Evolutionary conservation across 2,797 vertebrate species (phyloP).

Genomic region (Smutsia temminckii): DNA sequence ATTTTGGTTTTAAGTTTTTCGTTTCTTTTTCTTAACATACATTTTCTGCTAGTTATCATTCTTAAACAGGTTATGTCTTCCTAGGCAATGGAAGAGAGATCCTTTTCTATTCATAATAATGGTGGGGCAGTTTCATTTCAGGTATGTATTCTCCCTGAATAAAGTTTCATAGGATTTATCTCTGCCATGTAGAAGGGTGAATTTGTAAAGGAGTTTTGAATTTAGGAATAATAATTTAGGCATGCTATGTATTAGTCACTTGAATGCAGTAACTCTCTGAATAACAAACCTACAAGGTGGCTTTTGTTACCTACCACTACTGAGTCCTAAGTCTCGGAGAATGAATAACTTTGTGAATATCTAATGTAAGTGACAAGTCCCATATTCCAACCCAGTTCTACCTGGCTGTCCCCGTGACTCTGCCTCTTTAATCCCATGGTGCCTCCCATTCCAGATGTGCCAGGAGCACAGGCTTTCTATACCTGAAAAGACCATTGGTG

Average conservation of each 20-base stretch:
- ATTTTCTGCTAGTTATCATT: neutral
- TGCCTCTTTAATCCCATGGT: neutral
- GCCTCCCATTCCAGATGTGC: neutral
- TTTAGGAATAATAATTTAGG: neutral
- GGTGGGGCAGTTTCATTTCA: slow-evolving; percentile 82
- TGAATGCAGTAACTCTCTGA: neutral
- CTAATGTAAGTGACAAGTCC: neutral
- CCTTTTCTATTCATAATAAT: slow-evolving; percentile 75
- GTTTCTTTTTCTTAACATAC: neutral
- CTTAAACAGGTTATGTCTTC: slow-evolving; percentile 59
- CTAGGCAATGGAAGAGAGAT: slow-evolving; percentile 78
- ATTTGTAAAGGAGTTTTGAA: neutral
- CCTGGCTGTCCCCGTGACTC: neutral
- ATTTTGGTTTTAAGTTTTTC: neutral
- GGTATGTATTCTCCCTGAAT: slow-evolving; percentile 73
- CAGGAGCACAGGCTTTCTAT: neutral
- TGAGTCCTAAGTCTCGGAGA: neutral
- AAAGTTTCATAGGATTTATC: neutral
- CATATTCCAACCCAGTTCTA: neutral
- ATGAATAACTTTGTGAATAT: neutral
- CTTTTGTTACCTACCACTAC: fast-evolving
- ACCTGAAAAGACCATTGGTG: fast-evolving
- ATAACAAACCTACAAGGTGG: neutral
- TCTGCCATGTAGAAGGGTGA: neutral
- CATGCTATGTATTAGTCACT: neutral